A percentile compares a stretch with the other conserved stretches of the same genome.
Conservation (phyloP, 2,113 vertebrate genomes). For the Passer montanus region DNA sequence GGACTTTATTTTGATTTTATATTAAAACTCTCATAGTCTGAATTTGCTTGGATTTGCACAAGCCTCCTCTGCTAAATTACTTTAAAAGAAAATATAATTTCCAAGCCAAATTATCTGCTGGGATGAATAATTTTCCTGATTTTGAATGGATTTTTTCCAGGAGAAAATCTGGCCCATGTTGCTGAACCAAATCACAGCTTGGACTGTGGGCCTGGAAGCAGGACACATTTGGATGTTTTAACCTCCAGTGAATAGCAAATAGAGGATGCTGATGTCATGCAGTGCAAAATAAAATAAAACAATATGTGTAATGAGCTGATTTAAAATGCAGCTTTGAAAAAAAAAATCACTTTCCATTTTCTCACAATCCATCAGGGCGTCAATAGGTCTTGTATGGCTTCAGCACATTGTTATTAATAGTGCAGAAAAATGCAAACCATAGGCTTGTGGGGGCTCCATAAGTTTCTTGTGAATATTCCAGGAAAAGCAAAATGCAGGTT, state of each 20-base stretch:
- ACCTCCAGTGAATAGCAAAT: constrained; percentile 40
- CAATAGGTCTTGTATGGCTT: constrained; percentile 26
- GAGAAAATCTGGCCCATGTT: constrained; percentile 22
- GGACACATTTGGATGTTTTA: constrained; percentile 46
- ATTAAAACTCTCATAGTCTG: not conserved
- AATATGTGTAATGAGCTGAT: constrained; percentile 52
- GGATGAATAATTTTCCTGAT: constrained; percentile 49
- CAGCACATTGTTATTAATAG: not conserved
- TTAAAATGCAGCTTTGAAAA: constrained; percentile 27
- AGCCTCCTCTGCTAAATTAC: not conserved
- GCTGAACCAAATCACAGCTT: constrained; percentile 40
- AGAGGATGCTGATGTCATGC: constrained; percentile 28
- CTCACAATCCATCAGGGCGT: not conserved
- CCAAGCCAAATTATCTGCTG: constrained; percentile 23
- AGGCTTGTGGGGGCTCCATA: not conserved
- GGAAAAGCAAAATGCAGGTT: not conserved
- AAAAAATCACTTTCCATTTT: constrained; percentile 8
- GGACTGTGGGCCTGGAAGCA: not conserved
- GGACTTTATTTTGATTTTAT: not conserved
- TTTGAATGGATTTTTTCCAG: constrained; percentile 46
- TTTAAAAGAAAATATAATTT: not conserved
- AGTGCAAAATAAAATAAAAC: constrained; percentile 32
- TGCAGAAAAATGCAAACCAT: not conserved
- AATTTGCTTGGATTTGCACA: not conserved
- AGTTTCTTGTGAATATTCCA: not conserved